Percentiles rank a stretch among this genome's conserved stretches.
Evolutionary conservation across 2,113 vertebrate genomes (phyloP).

Genomic region (Spea bombifrons): DNA sequence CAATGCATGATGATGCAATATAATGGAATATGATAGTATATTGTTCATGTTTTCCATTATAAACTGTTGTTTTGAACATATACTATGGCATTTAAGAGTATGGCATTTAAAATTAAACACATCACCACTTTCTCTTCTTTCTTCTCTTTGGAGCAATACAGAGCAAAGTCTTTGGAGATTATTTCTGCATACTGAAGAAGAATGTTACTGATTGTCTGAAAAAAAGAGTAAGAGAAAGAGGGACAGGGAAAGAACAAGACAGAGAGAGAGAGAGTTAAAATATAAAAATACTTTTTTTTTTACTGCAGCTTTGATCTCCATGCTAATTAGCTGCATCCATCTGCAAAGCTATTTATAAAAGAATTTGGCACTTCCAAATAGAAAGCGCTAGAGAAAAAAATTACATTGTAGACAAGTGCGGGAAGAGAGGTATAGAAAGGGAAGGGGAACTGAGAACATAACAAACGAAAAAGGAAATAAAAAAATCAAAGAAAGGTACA

Average conservation of each 20-base stretch:
- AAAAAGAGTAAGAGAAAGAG: neutral
- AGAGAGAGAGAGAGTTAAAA: constrained; percentile 5
- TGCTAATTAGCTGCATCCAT: neutral
- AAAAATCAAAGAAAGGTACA: no score
- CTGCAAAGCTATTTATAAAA: neutral
- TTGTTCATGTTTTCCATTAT: no score
- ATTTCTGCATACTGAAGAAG: constrained; percentile 92
- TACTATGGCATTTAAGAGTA: neutral
- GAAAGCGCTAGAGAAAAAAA: neutral
- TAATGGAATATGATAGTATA: no score
- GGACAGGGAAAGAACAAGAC: neutral
- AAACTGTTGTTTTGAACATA: no score
- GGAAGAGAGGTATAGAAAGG: no score
- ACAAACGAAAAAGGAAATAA: no score
- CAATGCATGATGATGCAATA: no score
- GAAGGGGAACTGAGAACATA: no score
- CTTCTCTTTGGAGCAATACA: constrained; percentile 94
- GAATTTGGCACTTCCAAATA: neutral
- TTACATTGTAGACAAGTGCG: no score
- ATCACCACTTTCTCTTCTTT: constrained; percentile 77
- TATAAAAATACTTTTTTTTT: neutral
- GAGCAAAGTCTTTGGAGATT: constrained; percentile 89
- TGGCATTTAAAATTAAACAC: constrained; percentile 32
- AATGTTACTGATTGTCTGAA: constrained; percentile 95
- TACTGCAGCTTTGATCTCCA: neutral